Base-by-base conservation (phyloP, 1,140 invertebrate species). In the Pseudachorutes palmiensis region DNA sequence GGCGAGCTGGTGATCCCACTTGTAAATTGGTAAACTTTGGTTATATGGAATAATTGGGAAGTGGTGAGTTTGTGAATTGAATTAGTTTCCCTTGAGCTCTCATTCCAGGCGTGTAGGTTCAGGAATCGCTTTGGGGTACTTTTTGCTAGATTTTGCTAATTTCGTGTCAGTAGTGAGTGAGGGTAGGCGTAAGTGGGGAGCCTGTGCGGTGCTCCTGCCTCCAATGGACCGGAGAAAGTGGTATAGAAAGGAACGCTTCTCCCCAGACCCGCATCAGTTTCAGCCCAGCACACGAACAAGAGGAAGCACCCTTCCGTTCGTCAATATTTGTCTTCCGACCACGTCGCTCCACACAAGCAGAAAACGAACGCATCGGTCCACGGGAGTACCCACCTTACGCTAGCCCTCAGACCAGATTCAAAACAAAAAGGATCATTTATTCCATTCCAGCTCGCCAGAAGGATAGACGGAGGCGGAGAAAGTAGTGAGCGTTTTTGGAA, bases 241-340 rank as follows among this genome's bases (percentile, higher is more conserved):
- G 19, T 28, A 29, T 32, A 26, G 45, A 65, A 41, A 57, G 63
- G 19, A 9, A 57, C 33, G 64, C n/a, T 29, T n/a, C 24, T 24
- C 28, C 2, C 9, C 12, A 31, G 62, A 63, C 68, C 68, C 64
- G 68, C 68, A 69, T 66, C 58, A 66, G 59, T 66, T 69, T 65
- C 59, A 62, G 61, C 68, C 60, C 59, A 26, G 36, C 32, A 64
- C 64, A 69, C 59, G 64, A 69, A 63, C 48, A 66, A 59, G 60
- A 62, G 62, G 62, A 65, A 9, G 36, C 9, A 45, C 36, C 45
- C 68, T 66, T 65, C 68, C 57, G 57, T 62, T 59, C 63, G 68
- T 64, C 65, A 69, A 69, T 69, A 69, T 69, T 69, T 69, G 68
- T 64, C 65, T 69, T 55, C 51, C 51, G 51, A 55, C 51, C 51